phyloP scores from a whole-genome alignment of 2,113 vertebrate genomes.

The Siniperca chuatsi region DNA sequence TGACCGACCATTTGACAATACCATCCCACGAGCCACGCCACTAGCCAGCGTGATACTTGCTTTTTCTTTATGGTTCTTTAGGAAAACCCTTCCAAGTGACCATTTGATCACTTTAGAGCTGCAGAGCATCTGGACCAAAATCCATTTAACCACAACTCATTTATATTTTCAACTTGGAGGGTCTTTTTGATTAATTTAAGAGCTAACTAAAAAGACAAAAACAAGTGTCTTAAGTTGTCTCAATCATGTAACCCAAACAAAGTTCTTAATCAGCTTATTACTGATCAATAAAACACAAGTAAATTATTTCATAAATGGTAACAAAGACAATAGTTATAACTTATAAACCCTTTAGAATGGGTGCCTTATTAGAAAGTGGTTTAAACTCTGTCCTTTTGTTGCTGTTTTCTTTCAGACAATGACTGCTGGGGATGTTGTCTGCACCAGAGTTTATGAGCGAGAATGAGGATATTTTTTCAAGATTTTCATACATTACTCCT shows the following conservation, averaged over 20 bases:
- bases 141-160: too few relatives aligned
- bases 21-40: too few relatives aligned
- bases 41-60: too few relatives aligned
- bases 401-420: slow-evolving; percentile 87
- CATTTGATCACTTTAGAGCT: too few relatives aligned
- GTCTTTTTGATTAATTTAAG: not conserved
- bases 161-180: not conserved
- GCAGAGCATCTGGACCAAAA: too few relatives aligned
- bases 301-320: not conserved
- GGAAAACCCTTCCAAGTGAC: too few relatives aligned
- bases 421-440: slow-evolving; percentile 90
- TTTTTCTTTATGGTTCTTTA: too few relatives aligned
- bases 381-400: slow-evolving; percentile 15
- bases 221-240: too few relatives aligned
- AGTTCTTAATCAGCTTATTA: not conserved
- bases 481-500: slow-evolving; percentile 40
- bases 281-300: not conserved
- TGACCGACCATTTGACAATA: too few relatives aligned
- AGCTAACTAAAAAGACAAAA: not conserved
- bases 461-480: slow-evolving; percentile 81
- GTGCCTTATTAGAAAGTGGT: not conserved
- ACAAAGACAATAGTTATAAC: not conserved
- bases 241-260: not conserved
- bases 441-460: slow-evolving; percentile 90
- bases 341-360: not conserved